Evolutionary conservation across 2,888 invertebrate species (phyloP).

Genomic region (Dryococelus australis): DNA sequence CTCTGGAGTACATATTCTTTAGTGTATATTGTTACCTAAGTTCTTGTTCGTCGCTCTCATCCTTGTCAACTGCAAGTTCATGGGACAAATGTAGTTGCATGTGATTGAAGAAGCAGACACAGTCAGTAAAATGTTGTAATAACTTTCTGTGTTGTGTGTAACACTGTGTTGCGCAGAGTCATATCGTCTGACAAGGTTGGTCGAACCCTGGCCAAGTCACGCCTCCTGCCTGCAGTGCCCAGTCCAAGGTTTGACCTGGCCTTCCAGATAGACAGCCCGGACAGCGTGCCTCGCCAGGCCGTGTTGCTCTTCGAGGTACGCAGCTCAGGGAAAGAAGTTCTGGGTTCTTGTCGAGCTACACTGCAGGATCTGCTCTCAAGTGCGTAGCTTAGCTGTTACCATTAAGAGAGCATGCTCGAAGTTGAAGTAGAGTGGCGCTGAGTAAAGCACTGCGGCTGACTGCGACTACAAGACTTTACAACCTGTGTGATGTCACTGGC

Average conservation of each 20-base stretch:
- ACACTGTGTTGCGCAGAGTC: background rate
- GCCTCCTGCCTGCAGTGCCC: slow-evolving; percentile 57
- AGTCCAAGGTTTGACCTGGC: slow-evolving; percentile 59
- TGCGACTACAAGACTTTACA: too few relatives aligned
- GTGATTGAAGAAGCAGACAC: too few relatives aligned
- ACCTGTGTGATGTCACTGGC: too few relatives aligned
- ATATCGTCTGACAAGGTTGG: slow-evolving; percentile 47
- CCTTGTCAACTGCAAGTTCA: too few relatives aligned
- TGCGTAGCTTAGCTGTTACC: slow-evolving; percentile 46
- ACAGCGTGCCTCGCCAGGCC: slow-evolving; percentile 59
- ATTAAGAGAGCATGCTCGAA: background rate
- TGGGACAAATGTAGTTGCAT: too few relatives aligned
- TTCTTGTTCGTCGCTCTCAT: too few relatives aligned
- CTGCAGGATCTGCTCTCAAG: slow-evolving; percentile 59
- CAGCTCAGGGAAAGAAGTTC: slow-evolving; percentile 59
- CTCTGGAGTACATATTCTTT: too few relatives aligned
- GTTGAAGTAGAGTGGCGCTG: too few relatives aligned
- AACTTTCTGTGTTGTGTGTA: too few relatives aligned
- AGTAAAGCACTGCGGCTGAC: too few relatives aligned
- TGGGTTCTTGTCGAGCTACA: slow-evolving; percentile 59
- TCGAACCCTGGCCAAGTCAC: slow-evolving; percentile 60
- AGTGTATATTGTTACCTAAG: too few relatives aligned
- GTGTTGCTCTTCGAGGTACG: slow-evolving; percentile 60
- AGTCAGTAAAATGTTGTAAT: too few relatives aligned
- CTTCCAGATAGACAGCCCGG: slow-evolving; percentile 58